Percentiles rank a stretch among this genome's conserved stretches.
Conservation (phyloP, 2,888 invertebrate species). For the Amphipoea lucens region DNA sequence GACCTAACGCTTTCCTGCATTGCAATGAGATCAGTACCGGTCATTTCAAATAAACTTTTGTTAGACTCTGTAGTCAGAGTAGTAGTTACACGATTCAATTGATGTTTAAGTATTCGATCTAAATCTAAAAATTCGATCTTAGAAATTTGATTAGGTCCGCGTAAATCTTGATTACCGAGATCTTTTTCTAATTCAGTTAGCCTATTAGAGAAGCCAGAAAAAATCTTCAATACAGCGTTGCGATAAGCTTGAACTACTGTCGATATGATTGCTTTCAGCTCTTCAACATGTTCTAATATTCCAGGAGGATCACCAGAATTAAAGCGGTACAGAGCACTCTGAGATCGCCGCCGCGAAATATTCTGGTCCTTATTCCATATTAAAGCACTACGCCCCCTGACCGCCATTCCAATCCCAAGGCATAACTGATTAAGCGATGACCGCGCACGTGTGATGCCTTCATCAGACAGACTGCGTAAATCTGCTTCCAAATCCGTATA, state of each 20-base stretch:
- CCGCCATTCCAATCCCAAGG: constrained; percentile 67
- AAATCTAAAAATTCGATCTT: constrained; percentile 61
- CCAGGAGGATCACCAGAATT: constrained; percentile 46
- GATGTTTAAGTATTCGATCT: constrained; percentile 67
- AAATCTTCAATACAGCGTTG: constrained; percentile 73
- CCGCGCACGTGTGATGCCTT: constrained; percentile 71
- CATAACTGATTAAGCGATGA: constrained; percentile 79
- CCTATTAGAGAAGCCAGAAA: constrained; percentile 73
- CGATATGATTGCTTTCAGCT: constrained; percentile 73
- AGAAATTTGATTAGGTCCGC: constrained; percentile 21
- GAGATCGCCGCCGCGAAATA: constrained; percentile 56
- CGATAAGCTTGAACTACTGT: constrained; percentile 78
- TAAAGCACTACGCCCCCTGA: constrained; percentile 69
- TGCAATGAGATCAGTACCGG: constrained; percentile 67
- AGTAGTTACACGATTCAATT: constrained; percentile 65
- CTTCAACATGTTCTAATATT: constrained; percentile 67
- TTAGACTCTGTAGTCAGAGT: constrained; percentile 52
- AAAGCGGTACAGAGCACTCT: constrained; percentile 55
- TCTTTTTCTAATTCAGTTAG: constrained; percentile 73
- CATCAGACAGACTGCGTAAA: constrained; percentile 76
- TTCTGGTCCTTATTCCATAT: constrained; percentile 63
- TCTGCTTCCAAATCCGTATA: constrained; percentile 80
- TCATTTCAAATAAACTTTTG: constrained; percentile 64
- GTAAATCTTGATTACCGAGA: constrained; percentile 64
- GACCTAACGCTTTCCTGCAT: constrained; percentile 78